phyloP scores from a whole-genome alignment of 2,797 vertebrate genomes.

The Balearica regulorum region DNA sequence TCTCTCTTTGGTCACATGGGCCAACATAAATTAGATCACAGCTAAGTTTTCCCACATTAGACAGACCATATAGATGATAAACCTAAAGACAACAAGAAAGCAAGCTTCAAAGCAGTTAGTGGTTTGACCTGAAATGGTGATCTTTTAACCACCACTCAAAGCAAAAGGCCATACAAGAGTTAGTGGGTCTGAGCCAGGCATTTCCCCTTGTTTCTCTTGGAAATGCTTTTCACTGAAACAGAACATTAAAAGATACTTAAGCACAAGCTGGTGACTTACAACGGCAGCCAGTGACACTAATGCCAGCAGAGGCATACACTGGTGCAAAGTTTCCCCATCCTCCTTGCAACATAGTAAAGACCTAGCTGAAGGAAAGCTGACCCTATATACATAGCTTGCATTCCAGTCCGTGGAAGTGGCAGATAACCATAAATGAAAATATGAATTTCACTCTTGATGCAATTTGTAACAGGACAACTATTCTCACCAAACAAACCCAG shows the following conservation, averaged over 20 bases:
- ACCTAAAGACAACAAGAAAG: background rate
- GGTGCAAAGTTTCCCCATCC: background rate
- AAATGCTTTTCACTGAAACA: constrained; percentile 18
- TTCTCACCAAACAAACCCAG: background rate
- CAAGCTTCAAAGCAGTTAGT: constrained; percentile 28
- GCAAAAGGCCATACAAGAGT: constrained; percentile 12
- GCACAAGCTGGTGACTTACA: background rate
- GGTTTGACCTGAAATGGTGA: constrained; percentile 42
- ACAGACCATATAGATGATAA: constrained; percentile 25
- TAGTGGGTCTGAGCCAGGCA: constrained; percentile 19
- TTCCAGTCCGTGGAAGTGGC: background rate
- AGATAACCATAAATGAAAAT: background rate
- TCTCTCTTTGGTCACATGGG: background rate
- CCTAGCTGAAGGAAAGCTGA: background rate
- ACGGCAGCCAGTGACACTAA: background rate
- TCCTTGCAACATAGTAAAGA: background rate
- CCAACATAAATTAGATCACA: constrained; percentile 33
- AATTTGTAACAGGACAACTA: background rate
- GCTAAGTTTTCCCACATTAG: constrained; percentile 43
- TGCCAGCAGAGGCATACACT: background rate
- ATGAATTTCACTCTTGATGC: background rate
- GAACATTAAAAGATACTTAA: background rate
- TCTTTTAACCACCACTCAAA: constrained; percentile 34
- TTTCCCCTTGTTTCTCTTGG: constrained; percentile 50
- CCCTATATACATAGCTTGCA: background rate